These are phyloP conservation scores for Petrocephalus microphthalmus DNA, from an alignment of 2,113 vertebrate genomes.

Conservation along the genomic window DNA sequence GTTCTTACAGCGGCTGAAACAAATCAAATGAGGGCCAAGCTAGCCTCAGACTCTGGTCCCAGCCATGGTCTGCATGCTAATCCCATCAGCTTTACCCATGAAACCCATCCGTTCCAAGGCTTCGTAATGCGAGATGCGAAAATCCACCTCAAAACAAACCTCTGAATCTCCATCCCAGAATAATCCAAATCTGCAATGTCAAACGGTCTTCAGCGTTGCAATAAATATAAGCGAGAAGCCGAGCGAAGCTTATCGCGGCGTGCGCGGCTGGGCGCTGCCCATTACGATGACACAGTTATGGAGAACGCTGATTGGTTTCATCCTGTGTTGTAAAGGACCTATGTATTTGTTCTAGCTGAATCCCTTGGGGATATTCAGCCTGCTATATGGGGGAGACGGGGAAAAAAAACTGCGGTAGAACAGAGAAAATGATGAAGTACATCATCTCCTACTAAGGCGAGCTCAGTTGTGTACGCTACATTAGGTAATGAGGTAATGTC, in stretches of 20 bases:
- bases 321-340: neutral
- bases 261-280: neutral
- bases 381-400: neutral
- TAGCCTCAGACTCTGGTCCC: neutral
- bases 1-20: neutral
- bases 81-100: neutral
- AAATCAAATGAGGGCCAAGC: neutral
- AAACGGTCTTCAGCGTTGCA: neutral
- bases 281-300: slow-evolving; percentile 3
- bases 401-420: neutral
- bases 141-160: neutral
- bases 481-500: neutral
- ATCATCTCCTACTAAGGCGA: neutral
- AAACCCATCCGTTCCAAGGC: neutral
- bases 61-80: slow-evolving; percentile 9
- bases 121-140: neutral
- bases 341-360: neutral
- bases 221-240: neutral
- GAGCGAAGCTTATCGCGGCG: neutral
- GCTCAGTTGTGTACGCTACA: neutral
- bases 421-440: neutral
- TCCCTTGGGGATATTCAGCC: neutral
- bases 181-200: neutral
- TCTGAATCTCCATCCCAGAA: neutral
- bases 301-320: neutral